These are phyloP conservation scores for Sesia bembeciformis DNA, from an alignment of 2,888 invertebrate species.

Conservation along the genomic window DNA sequence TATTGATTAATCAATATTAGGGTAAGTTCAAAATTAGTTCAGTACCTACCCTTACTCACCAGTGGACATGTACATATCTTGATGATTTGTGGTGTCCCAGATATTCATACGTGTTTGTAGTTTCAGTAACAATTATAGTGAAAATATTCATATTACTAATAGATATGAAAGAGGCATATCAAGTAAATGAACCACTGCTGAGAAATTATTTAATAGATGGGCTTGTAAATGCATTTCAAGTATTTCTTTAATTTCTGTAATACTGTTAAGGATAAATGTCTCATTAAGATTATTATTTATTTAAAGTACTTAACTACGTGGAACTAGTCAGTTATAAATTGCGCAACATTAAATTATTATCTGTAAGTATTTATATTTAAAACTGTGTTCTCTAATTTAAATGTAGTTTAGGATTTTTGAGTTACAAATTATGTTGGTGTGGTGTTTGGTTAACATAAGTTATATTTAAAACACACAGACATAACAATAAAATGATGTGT, in stretches of 20 bases:
- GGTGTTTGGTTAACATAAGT: slow-evolving; percentile 67
- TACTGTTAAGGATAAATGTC: slow-evolving; percentile 68
- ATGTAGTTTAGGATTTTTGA: slow-evolving; percentile 61
- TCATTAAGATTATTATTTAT: slow-evolving; percentile 64
- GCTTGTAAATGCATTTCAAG: slow-evolving; percentile 63
- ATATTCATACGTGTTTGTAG: not conserved
- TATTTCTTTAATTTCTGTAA: slow-evolving; percentile 40
- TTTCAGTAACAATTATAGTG: not conserved
- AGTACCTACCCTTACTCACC: slow-evolving; percentile 49
- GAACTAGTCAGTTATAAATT: slow-evolving; percentile 75
- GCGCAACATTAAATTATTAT: slow-evolving; percentile 65
- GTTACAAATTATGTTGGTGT: slow-evolving; percentile 69
- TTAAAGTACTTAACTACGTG: slow-evolving; percentile 74
- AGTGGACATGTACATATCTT: slow-evolving; percentile 27
- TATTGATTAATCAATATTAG: slow-evolving; percentile 47
- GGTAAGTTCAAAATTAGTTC: slow-evolving; percentile 67
- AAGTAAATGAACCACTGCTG: slow-evolving; percentile 20
- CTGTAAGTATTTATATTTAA: slow-evolving; percentile 54
- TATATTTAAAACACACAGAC: slow-evolving; percentile 8
- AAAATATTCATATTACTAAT: slow-evolving; percentile 48
- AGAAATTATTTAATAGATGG: slow-evolving; percentile 43
- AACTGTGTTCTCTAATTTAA: slow-evolving; percentile 71
- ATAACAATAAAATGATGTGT: slow-evolving; percentile 54
- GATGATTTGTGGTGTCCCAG: slow-evolving; percentile 53
- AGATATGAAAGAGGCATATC: slow-evolving; percentile 59